Base-by-base conservation (phyloP, 2,888 invertebrate species). In the Acholoe squamosa region DNA sequence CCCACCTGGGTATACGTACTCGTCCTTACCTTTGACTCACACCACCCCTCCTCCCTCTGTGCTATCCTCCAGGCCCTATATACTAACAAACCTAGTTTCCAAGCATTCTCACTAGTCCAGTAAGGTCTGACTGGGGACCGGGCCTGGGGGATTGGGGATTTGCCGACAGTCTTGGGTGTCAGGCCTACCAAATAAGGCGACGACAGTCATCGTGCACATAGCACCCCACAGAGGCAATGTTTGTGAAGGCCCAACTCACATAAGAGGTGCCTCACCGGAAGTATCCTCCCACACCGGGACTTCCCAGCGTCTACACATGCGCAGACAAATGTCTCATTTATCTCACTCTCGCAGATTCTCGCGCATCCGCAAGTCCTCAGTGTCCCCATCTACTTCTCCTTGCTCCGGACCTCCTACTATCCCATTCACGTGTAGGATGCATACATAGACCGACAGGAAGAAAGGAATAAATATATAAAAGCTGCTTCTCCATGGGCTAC, bases 251-350 rank as follows among this genome's bases (percentile, higher is more conserved):
- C 71, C 71, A 12, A 7, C 28, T 14, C 31, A 71, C 71, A 71
- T 28, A 71, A 71, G 14, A 71, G 16, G 71, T 28, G 14, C 25
- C 25, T 71, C 71, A 28, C 28, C 71, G 71, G 71, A 71, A 71
- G 71, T n/a, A 25, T 5, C 71, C 71, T 25, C n/a, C 19, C 14
- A 25, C 31, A 71, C n/a, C 25, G 25, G 28, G 71, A 14, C 71
- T 28, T 28, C 28, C 25, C 71, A 25, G 1, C 28, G 71, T 22
- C 28, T n/a, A 28, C 71, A 25, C 71, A 28, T 71, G 71, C 71
- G 71, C 71, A 5, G 71, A 71, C 71, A 71, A 71, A 71, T 28
- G 71, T 71, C 71, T 71, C 71, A 71, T 71, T 71, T 71, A 25
- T 28, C 71, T 14, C n/a, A 14, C 28, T 25, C 71, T 71, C 71